A percentile compares a stretch with the other conserved stretches of the same genome.
phyloP scores from a whole-genome alignment of 2,113 vertebrate genomes.

The Thermophis baileyi region DNA sequence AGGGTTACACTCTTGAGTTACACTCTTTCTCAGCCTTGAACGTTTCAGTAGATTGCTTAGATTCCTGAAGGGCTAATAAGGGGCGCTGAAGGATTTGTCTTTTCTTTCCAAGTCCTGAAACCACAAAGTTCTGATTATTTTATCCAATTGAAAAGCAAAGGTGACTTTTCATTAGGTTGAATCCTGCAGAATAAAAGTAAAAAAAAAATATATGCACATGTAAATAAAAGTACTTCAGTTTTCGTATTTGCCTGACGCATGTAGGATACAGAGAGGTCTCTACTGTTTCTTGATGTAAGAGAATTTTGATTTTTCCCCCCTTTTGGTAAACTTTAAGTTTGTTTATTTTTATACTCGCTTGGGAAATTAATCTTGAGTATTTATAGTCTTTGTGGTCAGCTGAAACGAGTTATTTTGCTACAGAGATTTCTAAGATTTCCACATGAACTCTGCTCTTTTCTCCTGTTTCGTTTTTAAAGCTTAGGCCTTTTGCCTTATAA shows the following conservation, averaged over 20 bases:
- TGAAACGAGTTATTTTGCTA: conserved; percentile 69
- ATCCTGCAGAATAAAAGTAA: neutral
- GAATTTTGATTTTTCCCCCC: conserved; percentile 35
- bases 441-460: conserved; percentile 50
- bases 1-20: conserved; percentile 23
- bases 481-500: conserved; percentile 47
- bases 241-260: neutral
- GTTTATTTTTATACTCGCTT: conserved; percentile 50
- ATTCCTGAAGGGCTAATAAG: conserved; percentile 9
- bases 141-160: neutral
- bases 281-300: conserved; percentile 18
- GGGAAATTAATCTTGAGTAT: conserved; percentile 68
- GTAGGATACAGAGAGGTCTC: neutral
- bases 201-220: neutral
- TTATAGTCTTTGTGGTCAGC: conserved; percentile 71
- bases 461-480: conserved; percentile 10
- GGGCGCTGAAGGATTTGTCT: neutral
- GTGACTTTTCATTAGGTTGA: neutral
- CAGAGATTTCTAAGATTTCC: conserved; percentile 71
- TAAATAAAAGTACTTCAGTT: neutral
- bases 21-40: neutral
- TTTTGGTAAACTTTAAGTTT: conserved; percentile 46
- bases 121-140: conserved; percentile 24
- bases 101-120: conserved; percentile 25
- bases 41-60: neutral